phyloP scores from a whole-genome alignment of 2,113 vertebrate species.

The Prinia subflava region DNA sequence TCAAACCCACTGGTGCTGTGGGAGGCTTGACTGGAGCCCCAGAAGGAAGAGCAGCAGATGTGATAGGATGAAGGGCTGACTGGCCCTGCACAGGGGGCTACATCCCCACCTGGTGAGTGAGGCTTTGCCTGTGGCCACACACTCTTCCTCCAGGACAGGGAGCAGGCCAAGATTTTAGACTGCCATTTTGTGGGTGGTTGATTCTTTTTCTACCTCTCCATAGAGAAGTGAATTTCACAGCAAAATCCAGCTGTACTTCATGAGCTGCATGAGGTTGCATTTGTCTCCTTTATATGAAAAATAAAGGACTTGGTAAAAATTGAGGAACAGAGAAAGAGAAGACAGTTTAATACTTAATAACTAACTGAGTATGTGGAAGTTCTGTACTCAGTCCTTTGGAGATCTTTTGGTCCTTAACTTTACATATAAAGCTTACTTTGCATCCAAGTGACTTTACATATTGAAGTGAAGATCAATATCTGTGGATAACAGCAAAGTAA shows the following conservation, averaged over 20 bases:
- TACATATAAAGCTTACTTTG: background rate
- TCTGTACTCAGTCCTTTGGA: background rate
- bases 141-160: background rate
- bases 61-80: background rate
- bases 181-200: background rate
- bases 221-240: background rate
- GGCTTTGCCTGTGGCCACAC: accelerated
- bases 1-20: background rate
- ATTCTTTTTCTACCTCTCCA: background rate
- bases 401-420: background rate
- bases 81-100: accelerated
- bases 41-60: background rate
- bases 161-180: background rate
- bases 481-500: background rate
- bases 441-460: background rate
- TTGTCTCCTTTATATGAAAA: background rate
- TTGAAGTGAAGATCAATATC: background rate
- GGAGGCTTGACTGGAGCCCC: background rate
- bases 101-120: no score
- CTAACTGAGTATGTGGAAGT: background rate
- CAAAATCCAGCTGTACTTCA: background rate
- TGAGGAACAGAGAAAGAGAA: background rate
- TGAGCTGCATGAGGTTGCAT: background rate
- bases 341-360: background rate
- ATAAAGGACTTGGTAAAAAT: background rate